Conservation (phyloP, 1,140 invertebrate genomes). For the Zaprionus tsacasi region DNA sequence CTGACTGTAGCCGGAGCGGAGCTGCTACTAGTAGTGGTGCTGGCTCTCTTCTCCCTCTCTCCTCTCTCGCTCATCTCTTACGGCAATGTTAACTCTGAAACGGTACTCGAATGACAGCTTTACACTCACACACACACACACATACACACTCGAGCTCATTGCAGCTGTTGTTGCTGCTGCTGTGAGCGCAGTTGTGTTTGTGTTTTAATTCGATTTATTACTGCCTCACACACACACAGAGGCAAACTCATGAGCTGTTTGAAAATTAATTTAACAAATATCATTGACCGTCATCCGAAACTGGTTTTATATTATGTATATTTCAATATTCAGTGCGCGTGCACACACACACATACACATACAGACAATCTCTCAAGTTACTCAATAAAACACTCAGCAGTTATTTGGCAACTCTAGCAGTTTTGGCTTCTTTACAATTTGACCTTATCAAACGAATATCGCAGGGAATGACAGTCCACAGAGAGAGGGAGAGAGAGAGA, state of each 20-base stretch:
- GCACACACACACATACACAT: constrained; percentile 8
- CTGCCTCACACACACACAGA: constrained; percentile 35
- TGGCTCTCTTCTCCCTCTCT: constrained; percentile 7
- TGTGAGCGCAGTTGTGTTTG: constrained; percentile 23
- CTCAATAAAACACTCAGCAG: constrained; percentile 8
- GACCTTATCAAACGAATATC: constrained; percentile 67
- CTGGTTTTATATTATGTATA: constrained; percentile 63
- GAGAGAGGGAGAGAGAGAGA: constrained; percentile 3
- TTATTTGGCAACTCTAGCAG: constrained; percentile 45
- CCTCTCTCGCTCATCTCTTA: not conserved
- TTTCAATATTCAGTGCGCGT: constrained; percentile 60
- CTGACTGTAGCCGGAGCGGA: constrained; percentile 39
- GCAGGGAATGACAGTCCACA: constrained; percentile 12
- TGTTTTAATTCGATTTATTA: constrained; percentile 73
- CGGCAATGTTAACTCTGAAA: constrained; percentile 32
- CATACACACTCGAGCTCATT: not conserved
- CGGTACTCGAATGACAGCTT: constrained; percentile 6
- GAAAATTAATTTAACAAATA: constrained; percentile 42
- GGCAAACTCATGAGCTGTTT: constrained; percentile 23
- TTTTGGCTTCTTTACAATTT: constrained; percentile 39
- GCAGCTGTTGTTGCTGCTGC: constrained; percentile 6
- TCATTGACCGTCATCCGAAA: constrained; percentile 70
- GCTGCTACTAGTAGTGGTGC: not conserved
- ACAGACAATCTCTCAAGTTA: not conserved
- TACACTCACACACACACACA: constrained; percentile 32